Evolutionary conservation across 2,113 vertebrate species (phyloP), one percentile per base, ranked within the genome.

Genomic region (Recurvirostra avosetta): DNA sequence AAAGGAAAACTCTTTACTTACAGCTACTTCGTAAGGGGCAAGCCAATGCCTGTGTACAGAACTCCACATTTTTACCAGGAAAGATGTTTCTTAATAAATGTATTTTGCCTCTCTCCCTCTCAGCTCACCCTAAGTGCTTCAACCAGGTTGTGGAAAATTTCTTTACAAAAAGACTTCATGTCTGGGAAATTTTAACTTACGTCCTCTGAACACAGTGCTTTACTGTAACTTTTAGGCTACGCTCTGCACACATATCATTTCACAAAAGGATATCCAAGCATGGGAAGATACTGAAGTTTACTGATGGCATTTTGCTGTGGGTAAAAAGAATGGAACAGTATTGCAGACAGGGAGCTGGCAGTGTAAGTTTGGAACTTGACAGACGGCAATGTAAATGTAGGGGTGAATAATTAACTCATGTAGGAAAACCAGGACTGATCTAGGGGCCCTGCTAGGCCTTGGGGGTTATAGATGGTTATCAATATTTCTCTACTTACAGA

Each of bases 341-440:
- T 49, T 11, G 25, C 0, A 0, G 56, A 40, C 20, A 47, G 3
- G 9, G 66, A 76, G 43, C 16, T 0, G 0, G 49, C 5, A 7
- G 15, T 85, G 30, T 36, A 30, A 81, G 32, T 36, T 12, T 74
- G 41, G 66, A 92, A 68, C 16, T 40, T 22, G 59, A 78, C 61
- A 66, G 50, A 70, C 1, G 1, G 56, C 43, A 84, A 21, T n/a
- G 84, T 41, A 87, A 95, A 85, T 40, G 81, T 12, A 32, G 56
- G 21, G 73, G 66, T 95, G 30, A 96, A 97, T 94, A 68, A 96
- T 96, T 96, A 92, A 97, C 93, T 95, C 53, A 34, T 14, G 27
- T 40, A 94, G 84, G 73, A 94, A 95, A 96, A 52, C 53, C 55
- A 65, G 65, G 40, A 49, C 65, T 67, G 38, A 74, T 89, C 55